Evolutionary conservation across 2,888 invertebrate genomes (phyloP).

Genomic region (Pyrochroa serraticornis): DNA sequence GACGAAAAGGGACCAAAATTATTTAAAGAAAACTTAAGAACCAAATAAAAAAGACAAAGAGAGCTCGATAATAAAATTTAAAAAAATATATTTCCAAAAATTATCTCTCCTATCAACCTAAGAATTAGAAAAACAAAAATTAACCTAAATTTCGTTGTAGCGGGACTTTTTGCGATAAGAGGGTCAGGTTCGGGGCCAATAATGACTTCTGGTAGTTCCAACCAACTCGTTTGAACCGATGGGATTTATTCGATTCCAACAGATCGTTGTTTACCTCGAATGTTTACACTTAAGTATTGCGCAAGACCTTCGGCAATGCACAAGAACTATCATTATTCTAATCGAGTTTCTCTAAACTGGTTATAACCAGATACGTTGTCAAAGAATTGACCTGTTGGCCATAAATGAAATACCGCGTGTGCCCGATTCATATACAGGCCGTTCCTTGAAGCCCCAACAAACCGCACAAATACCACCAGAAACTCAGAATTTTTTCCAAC

Average conservation of each 20-base stretch:
- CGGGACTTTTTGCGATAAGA: too few relatives aligned
- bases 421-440: conserved; percentile 1
- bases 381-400: conserved; percentile 42
- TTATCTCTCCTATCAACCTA: too few relatives aligned
- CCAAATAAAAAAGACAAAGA: too few relatives aligned
- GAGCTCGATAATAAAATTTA: too few relatives aligned
- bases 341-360: conserved; percentile 44
- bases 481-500: background rate
- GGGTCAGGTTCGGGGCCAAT: too few relatives aligned
- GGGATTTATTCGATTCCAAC: too few relatives aligned
- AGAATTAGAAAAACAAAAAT: too few relatives aligned
- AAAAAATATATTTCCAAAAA: too few relatives aligned
- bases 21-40: too few relatives aligned
- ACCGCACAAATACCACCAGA: background rate
- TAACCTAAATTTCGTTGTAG: too few relatives aligned
- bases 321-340: conserved; percentile 29
- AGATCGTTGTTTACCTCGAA: conserved; percentile 16
- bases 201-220: background rate
- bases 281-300: conserved; percentile 6
- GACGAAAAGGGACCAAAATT: too few relatives aligned
- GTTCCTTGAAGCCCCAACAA: too few relatives aligned
- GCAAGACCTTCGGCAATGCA: conserved; percentile 15
- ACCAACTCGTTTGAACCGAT: background rate
- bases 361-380: conserved; percentile 41
- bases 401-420: conserved; percentile 15